Conservation (phyloP, 2,113 vertebrate species). For the Alethe castanea region DNA sequence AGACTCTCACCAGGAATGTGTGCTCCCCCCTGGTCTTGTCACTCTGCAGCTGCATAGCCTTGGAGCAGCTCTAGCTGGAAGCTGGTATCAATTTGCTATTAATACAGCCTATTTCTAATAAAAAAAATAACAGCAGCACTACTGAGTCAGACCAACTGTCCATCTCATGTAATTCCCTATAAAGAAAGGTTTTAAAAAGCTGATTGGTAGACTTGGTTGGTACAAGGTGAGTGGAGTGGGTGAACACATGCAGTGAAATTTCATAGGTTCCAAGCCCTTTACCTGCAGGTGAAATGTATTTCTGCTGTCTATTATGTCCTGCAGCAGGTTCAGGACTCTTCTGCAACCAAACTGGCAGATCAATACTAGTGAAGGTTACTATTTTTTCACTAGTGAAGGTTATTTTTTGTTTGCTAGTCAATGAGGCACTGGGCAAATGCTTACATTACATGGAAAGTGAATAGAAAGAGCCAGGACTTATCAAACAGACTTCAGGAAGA, state of each 20-base stretch:
- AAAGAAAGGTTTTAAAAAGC: background rate
- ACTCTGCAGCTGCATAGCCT: background rate
- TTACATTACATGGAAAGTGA: background rate
- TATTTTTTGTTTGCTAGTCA: background rate
- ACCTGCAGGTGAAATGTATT: background rate
- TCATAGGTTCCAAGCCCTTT: background rate
- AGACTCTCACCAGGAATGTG: fast-evolving
- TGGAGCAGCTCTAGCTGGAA: background rate
- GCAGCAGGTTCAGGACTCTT: background rate
- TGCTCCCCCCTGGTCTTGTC: background rate
- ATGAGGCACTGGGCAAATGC: background rate
- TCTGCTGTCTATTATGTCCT: background rate
- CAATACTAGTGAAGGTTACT: background rate
- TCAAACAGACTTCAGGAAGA: background rate
- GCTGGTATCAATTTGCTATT: background rate
- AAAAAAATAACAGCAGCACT: background rate
- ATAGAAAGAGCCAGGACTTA: background rate
- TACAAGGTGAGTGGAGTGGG: background rate
- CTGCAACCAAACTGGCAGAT: background rate
- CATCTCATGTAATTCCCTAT: background rate
- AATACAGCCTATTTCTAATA: background rate
- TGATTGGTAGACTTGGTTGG: background rate
- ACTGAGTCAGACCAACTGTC: background rate
- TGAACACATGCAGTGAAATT: background rate
- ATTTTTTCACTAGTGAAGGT: background rate